Evolutionary conservation across 2,113 vertebrate genomes (phyloP).

Genomic region (Nipponia nippon): DNA sequence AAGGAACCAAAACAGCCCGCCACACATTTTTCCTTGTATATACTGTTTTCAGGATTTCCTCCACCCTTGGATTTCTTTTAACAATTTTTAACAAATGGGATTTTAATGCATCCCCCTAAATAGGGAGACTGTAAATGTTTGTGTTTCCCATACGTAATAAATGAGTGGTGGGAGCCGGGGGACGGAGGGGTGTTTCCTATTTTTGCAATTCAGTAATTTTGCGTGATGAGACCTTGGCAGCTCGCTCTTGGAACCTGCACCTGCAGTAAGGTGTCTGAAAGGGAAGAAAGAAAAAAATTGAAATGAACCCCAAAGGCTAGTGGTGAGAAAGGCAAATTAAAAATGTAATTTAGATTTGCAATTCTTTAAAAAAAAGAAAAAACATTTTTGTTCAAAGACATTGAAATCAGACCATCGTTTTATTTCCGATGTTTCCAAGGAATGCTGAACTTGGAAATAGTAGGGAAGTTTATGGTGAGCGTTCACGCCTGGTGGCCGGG

Average conservation of each 20-base stretch:
- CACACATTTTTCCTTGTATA: not conserved
- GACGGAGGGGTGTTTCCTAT: not conserved
- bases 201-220: not conserved
- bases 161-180: not conserved
- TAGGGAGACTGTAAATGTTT: not conserved
- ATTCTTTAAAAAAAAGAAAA: not conserved
- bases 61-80: not conserved
- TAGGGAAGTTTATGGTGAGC: not conserved
- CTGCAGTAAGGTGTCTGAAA: not conserved
- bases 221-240: not conserved
- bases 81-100: not conserved
- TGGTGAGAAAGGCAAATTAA: not conserved
- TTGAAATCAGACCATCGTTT: not conserved
- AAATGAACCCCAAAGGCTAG: not conserved
- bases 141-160: not conserved
- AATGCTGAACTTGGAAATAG: not conserved
- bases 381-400: not conserved
- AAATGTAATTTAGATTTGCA: not conserved
- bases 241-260: not conserved
- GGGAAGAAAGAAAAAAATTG: not conserved
- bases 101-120: not conserved
- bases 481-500: fast-evolving
- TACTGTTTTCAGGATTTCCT: not conserved
- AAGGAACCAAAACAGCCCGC: not conserved
- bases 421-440: not conserved